Evolutionary conservation across 2,797 vertebrate species (phyloP), one percentile per base, ranked within the genome.

Genomic region (Acridotheres tristis): DNA sequence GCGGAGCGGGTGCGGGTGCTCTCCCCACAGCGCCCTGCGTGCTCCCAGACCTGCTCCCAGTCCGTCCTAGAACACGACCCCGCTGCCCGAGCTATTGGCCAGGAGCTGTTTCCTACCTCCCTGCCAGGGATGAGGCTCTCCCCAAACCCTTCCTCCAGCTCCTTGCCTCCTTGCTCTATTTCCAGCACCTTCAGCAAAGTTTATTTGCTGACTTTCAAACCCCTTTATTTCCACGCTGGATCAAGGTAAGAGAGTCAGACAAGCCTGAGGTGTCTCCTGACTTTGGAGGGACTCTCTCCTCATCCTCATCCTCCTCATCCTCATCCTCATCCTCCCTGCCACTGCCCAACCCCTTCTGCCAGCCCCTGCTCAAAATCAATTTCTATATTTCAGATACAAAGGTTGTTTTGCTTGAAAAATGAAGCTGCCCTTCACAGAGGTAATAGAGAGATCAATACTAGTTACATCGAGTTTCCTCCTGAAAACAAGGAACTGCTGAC

Each of bases 371-470:
- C 66, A 47, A 82, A 85, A 92, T 94, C 96, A 80, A 65, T 95
- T 85, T 65, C 81, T 58, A 2, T 58, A 87, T 84, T 93, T 72
- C 91, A 93, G 76, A 85, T 59, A 92, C 81, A 94, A 87, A 97
- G 95, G 82, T 69, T 75, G 74, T 94, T 96, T 83, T 78, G 75
- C 77, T 84, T 96, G 97, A 96, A 94, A 93, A 96, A 97, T 79
- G 93, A 90, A 93, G 90, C 91, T 95, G 94, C 94, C 93, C 93
- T 97, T 95, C 89, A 69, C 62, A 76, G 86, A 96, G 66, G 79
- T 86, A 95, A 96, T 86, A 72, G 83, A 96, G 96, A 95, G 96
- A 97, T 97, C 97, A 84, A 94, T 95, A 82, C 82, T 2, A 50
- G 88, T 93, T 87, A 88, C 78, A 69, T 36, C 17, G 29, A 72